Conservation (phyloP, 2,113 vertebrate species). For the Triplophysa dalaica region DNA sequence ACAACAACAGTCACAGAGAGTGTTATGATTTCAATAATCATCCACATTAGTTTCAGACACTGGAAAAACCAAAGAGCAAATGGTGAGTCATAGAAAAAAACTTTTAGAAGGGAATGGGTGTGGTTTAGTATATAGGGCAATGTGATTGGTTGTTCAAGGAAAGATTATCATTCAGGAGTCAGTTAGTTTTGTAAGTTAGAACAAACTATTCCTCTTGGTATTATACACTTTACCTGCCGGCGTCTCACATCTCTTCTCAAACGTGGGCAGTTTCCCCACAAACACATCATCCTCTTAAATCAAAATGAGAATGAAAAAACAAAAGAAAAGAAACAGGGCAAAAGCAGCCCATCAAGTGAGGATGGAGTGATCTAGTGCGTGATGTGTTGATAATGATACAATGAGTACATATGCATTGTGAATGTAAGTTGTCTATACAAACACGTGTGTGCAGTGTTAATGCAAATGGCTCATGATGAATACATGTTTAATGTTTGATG, state of each 20-base stretch:
- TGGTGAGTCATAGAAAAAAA: neutral
- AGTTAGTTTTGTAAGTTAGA: slow-evolving; percentile 23
- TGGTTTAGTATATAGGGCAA: slow-evolving; percentile 36
- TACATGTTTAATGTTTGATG: neutral
- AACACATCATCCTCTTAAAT: slow-evolving; percentile 86
- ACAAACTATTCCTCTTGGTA: slow-evolving; percentile 7
- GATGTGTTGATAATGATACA: slow-evolving; percentile 6
- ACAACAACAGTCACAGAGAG: neutral
- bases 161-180: slow-evolving; percentile 18
- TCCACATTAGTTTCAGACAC: neutral
- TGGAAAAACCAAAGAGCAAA: neutral
- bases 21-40: neutral
- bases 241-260: slow-evolving; percentile 87
- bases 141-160: slow-evolving; percentile 2
- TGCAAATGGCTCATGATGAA: neutral
- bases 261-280: slow-evolving; percentile 82
- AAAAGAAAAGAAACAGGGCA: slow-evolving; percentile 32
- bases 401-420: neutral
- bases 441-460: neutral
- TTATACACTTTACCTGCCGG: slow-evolving; percentile 81
- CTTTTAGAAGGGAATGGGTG: neutral
- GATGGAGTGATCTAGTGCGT: slow-evolving; percentile 4
- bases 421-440: neutral
- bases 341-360: neutral
- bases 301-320: slow-evolving; percentile 57